Conservation (phyloP, 1,140 invertebrate species). For the Cryptotermes secundus region DNA sequence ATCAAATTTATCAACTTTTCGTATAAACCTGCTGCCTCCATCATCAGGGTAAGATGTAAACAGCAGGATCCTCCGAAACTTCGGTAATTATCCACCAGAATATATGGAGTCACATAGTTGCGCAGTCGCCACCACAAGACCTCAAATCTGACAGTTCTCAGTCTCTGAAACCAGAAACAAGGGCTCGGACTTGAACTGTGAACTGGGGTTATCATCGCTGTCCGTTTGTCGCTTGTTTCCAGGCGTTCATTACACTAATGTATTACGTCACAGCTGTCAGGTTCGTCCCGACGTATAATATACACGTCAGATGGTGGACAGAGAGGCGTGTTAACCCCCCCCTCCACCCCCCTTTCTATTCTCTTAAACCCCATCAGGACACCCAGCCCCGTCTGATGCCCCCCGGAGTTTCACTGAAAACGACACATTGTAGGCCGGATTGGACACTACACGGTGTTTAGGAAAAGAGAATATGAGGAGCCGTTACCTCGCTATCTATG, state of each 20-base stretch:
- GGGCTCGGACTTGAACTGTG: neutral
- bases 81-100: too few relatives aligned
- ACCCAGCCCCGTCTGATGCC: neutral
- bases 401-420: neutral
- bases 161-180: too few relatives aligned
- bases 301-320: constrained; percentile 17
- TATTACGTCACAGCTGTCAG: neutral
- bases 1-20: too few relatives aligned
- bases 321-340: neutral
- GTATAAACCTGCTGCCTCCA: too few relatives aligned
- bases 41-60: too few relatives aligned
- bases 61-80: too few relatives aligned
- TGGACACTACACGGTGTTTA: neutral
- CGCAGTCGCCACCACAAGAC: too few relatives aligned
- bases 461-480: neutral
- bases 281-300: neutral
- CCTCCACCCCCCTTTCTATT: too few relatives aligned
- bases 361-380: neutral
- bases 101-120: too few relatives aligned
- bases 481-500: too few relatives aligned
- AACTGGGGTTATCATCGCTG: neutral
- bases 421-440: neutral
- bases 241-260: neutral
- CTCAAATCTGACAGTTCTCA: too few relatives aligned
- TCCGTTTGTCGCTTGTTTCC: neutral